Evolutionary conservation across 1,140 invertebrate genomes (phyloP), one percentile per base, ranked within the genome.

Genomic region (Hyles euphorbiae): DNA sequence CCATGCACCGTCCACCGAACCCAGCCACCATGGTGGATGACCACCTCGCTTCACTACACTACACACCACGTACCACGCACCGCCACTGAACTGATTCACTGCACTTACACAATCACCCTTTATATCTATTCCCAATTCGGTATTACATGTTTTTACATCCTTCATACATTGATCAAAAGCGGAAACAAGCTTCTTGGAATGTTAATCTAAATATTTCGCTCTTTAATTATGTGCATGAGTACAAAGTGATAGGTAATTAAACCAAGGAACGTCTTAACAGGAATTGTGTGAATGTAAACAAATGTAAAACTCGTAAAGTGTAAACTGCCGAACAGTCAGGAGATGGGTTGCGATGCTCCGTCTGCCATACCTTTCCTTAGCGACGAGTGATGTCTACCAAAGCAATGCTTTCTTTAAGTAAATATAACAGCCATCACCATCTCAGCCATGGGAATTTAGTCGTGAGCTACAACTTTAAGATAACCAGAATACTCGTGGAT

Each of bases 21-120:
- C 61, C 59, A 46, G n/a, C 12, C 51, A 55, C 64, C 53, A 72
- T 77, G 77, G 74, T 78, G 72, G 70, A 74, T 80, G 76, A 82
- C 81, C 82, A 83, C 54, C 61, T 40, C 53, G 55, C 43, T 55
- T 32, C 34, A 53, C 57, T 53, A 58, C 36, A 56, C 12, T 51
- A 43, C 36, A n/a, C 11, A 12, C 40, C 33, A 45, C 11, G 22
- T 22, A 22, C 22, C 22, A 22, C 22, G 22, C 22, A 22, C 22
- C 22, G 22, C 22, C 22, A 22, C 22, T 22, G 22, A 22, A 22
- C 22, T 22, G 22, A 22, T 40, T 40, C 36, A 40, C 2, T 40
- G 5, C 4, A 40, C 8, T 5, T 8, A 40, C 36, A 40, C 36
- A 40, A 8, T 40, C 36, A 40, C 36, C 5, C 34, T 2, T 53